Percentiles rank a stretch among this genome's conserved stretches.
phyloP scores from a whole-genome alignment of 2,888 invertebrate genomes.

The Pycnomerus fuliginosus region DNA sequence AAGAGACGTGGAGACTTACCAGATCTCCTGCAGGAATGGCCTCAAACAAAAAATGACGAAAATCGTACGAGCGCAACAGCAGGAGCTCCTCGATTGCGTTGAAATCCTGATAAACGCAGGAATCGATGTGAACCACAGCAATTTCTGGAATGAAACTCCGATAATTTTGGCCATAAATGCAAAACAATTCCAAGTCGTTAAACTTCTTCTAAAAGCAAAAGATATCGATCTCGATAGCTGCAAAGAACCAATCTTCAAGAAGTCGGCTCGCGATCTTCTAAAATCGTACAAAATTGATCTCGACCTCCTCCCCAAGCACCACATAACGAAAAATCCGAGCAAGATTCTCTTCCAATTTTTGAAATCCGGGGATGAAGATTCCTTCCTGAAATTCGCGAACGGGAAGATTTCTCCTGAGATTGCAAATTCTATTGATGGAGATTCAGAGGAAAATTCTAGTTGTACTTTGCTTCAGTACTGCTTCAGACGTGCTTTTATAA shows the following conservation, averaged over 20 bases:
- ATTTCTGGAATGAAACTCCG: constrained; percentile 37
- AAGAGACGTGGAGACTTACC: constrained; percentile 22
- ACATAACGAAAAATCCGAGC: constrained; percentile 15
- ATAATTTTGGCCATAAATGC: constrained; percentile 33
- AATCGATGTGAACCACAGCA: constrained; percentile 34
- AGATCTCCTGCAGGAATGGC: constrained; percentile 28
- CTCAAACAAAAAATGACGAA: constrained; percentile 26
- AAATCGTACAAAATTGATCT: constrained; percentile 20
- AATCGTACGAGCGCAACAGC: constrained; percentile 28
- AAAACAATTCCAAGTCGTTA: constrained; percentile 23
- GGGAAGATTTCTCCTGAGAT: constrained; percentile 29
- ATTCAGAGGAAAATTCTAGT: constrained; percentile 18
- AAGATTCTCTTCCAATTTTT: constrained; percentile 30
- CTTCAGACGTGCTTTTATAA: constrained; percentile 31
- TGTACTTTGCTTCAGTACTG: constrained; percentile 36
- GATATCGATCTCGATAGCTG: constrained; percentile 31
- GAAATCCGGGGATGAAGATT: constrained; percentile 32
- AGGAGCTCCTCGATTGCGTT: constrained; percentile 27
- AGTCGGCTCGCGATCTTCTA: constrained; percentile 27
- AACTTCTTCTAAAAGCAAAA: constrained; percentile 21
- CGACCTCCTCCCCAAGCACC: neutral
- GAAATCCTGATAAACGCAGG: constrained; percentile 28
- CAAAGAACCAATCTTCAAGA: constrained; percentile 19
- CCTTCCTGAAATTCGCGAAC: constrained; percentile 28
- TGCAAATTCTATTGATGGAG: constrained; percentile 27